phyloP scores from a whole-genome alignment of 2,888 invertebrate genomes.

The Cybosia mesomella region DNA sequence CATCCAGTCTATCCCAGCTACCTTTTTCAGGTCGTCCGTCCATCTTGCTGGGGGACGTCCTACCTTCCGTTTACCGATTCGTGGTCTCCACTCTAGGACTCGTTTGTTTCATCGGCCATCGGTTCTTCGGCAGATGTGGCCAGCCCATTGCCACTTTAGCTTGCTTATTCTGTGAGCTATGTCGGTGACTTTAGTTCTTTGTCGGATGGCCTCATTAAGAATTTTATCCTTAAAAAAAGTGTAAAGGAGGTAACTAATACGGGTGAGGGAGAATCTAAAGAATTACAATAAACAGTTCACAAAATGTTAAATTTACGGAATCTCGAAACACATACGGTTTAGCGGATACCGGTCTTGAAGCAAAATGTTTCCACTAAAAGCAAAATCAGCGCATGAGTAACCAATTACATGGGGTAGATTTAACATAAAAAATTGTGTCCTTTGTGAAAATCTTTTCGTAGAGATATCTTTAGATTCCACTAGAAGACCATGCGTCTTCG shows the following conservation, averaged over 20 bases:
- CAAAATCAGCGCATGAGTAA: constrained; percentile 21
- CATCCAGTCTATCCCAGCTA: no score
- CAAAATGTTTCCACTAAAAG: neutral
- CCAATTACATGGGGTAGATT: constrained; percentile 39
- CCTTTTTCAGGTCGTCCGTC: no score
- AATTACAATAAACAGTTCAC: constrained; percentile 1
- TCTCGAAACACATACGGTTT: constrained; percentile 11
- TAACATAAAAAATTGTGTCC: constrained; percentile 39
- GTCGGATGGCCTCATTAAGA: no score
- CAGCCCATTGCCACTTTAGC: no score
- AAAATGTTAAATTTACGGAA: neutral
- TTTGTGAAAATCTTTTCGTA: constrained; percentile 41
- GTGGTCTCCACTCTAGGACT: no score
- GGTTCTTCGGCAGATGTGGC: no score
- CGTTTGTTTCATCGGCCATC: no score
- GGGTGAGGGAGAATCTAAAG: neutral
- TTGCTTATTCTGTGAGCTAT: no score
- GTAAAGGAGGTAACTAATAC: neutral
- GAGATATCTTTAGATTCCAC: constrained; percentile 19
- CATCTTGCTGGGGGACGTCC: no score
- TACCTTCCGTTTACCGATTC: no score
- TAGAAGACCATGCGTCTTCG: constrained; percentile 21
- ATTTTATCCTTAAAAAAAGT: neutral
- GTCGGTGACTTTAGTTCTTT: no score
- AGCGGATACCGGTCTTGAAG: constrained; percentile 22